Conservation (phyloP, 2,888 invertebrate genomes). For the Aphidoletes aphidimyza region DNA sequence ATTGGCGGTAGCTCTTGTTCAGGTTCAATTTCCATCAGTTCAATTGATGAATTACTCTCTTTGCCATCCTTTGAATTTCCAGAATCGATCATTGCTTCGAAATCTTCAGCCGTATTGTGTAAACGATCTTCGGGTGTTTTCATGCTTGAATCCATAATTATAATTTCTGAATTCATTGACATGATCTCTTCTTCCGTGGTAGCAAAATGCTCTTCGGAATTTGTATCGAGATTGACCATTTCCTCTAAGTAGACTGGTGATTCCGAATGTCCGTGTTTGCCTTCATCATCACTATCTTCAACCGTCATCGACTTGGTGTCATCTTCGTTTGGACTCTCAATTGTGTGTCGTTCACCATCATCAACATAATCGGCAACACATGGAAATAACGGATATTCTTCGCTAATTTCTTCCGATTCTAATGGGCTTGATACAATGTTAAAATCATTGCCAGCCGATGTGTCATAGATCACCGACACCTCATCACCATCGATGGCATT, state of each 20-base stretch:
- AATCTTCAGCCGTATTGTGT: slow-evolving; percentile 73
- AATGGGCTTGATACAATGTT: slow-evolving; percentile 72
- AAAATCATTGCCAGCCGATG: slow-evolving; percentile 68
- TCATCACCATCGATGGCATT: slow-evolving; percentile 70
- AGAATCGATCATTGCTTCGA: slow-evolving; percentile 74
- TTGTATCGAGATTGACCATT: slow-evolving; percentile 64
- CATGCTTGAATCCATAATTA: slow-evolving; percentile 71
- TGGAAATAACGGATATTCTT: slow-evolving; percentile 74
- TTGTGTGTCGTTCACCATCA: slow-evolving; percentile 67
- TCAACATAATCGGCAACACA: slow-evolving; percentile 71
- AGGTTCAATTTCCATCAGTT: slow-evolving; percentile 28
- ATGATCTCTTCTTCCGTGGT: slow-evolving; percentile 67
- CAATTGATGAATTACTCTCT: slow-evolving; percentile 59
- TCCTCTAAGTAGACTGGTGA: slow-evolving; percentile 68
- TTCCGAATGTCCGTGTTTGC: slow-evolving; percentile 41
- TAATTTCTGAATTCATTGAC: slow-evolving; percentile 71
- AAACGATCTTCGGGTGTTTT: slow-evolving; percentile 72
- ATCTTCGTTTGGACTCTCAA: slow-evolving; percentile 50
- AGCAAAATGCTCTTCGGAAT: slow-evolving; percentile 65
- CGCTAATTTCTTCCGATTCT: slow-evolving; percentile 69
- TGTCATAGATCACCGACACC: slow-evolving; percentile 69
- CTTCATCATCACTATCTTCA: slow-evolving; percentile 57
- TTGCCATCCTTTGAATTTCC: slow-evolving; percentile 70
- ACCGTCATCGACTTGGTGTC: slow-evolving; percentile 53
- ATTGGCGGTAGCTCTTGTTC: not conserved